Evolutionary conservation across 2,797 vertebrate genomes (phyloP), one percentile per base, ranked within the genome.

Genomic region (Microhierax caerulescens): DNA sequence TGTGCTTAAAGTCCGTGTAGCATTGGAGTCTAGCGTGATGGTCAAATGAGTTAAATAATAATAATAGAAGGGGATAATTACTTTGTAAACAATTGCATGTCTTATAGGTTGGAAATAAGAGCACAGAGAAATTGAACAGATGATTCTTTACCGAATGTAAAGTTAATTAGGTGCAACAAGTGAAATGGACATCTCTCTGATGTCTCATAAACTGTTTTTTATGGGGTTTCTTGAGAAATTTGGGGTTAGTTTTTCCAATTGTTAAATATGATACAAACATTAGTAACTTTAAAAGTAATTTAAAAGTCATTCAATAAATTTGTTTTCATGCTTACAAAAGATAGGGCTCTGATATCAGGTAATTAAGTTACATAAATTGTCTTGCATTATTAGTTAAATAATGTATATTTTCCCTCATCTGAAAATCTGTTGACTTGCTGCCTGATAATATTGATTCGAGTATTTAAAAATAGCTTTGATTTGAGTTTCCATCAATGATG

Each of bases 101-200:
- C 13, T 54, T 72, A 16, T 6, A 7, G 74, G 5, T 7, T 70
- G 50, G 39, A 43, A 77, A 79, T 22, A 32, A 34, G 25, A 41
- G 19, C 28, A 48, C 12, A 8, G 17, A 78, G n/a, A 60, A 84
- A 78, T 21, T 27, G 17, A 53, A 41, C 8, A 47, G 28, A 27
- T 76, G 9, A 14, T 85, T 83, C 48, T 34, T 93, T 50, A 7
- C 47, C 34, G 82, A 80, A 82, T 5, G 2, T 47, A 32, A 78
- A 47, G 25, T 45, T 72, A 54, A 36, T 90, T 75, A 59, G 16
- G 19, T 82, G 77, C 90, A 96, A 95, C 94, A 97, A 91, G 96
- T 94, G 63, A 79, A 82, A 70, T 11, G 20, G 18, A 9, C 9
- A 36, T 50, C 4, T 67, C 36, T 93, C 41, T 84, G 27, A 28